Percentiles rank a stretch among this genome's conserved stretches.
These are phyloP conservation scores for Cardiocondyla obscurior DNA, from an alignment of 1,140 invertebrate genomes.

Conservation along the genomic window DNA sequence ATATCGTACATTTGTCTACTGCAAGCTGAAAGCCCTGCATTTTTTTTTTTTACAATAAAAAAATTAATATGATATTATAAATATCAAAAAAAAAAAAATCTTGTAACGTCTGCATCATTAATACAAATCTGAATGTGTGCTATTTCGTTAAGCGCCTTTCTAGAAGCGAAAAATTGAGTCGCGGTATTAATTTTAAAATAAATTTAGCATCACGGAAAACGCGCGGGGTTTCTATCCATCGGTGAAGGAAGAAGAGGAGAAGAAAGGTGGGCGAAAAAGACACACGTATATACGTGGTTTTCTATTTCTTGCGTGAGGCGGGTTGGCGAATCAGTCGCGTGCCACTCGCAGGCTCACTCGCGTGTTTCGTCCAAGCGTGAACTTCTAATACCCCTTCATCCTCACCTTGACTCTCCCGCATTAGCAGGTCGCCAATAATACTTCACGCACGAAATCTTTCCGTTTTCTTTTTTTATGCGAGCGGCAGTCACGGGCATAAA, in stretches of 20 bases:
- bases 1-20: background rate
- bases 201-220: slow-evolving; percentile 11
- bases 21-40: no score
- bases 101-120: background rate
- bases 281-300: slow-evolving; percentile 46
- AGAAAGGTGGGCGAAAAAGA: background rate
- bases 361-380: slow-evolving; percentile 77
- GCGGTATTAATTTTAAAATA: background rate
- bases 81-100: background rate
- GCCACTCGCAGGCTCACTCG: slow-evolving; percentile 73
- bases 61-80: background rate
- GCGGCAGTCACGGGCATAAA: slow-evolving; percentile 64
- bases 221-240: background rate
- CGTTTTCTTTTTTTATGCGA: slow-evolving; percentile 70
- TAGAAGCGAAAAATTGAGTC: background rate
- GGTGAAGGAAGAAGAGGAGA: background rate
- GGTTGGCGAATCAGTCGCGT: slow-evolving; percentile 73
- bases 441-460: slow-evolving; percentile 74
- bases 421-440: slow-evolving; percentile 71
- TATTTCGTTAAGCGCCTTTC: background rate
- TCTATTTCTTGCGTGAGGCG: slow-evolving; percentile 69
- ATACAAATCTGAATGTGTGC: background rate
- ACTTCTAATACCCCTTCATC: slow-evolving; percentile 75
- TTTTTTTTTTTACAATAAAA: background rate
- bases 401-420: slow-evolving; percentile 75